phyloP scores from a whole-genome alignment of 2,797 vertebrate genomes.

The Typhlichthys eigenmanni region DNA sequence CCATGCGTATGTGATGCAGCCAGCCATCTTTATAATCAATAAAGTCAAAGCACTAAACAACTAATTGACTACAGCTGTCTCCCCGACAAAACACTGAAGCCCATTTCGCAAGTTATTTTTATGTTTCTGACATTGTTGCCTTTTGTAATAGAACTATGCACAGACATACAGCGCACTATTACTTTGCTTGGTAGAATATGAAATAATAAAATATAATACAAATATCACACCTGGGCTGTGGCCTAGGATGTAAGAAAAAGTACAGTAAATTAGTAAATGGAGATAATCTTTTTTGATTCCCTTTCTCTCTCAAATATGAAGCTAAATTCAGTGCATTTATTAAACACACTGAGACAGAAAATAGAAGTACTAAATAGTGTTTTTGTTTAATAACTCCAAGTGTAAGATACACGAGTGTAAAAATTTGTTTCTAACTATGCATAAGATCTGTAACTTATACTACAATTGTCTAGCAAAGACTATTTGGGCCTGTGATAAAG shows the following conservation, averaged over 20 bases:
- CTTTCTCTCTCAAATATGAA: constrained; percentile 15
- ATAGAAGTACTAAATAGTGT: neutral
- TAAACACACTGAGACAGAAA: no score
- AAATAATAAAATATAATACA: constrained; percentile 58
- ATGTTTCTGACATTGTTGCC: constrained; percentile 29
- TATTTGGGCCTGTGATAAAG: constrained; percentile 1
- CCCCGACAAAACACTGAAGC: constrained; percentile 27
- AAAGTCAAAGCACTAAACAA: constrained; percentile 20
- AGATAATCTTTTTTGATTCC: constrained; percentile 9
- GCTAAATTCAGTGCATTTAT: constrained; percentile 27
- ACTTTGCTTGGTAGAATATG: constrained; percentile 30
- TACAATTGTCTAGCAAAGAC: constrained; percentile 9
- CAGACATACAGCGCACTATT: constrained; percentile 18
- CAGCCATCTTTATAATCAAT: constrained; percentile 43
- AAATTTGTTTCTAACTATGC: constrained; percentile 5
- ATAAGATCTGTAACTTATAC: constrained; percentile 4
- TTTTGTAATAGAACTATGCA: constrained; percentile 40
- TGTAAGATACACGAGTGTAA: neutral
- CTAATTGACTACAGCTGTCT: constrained; percentile 11
- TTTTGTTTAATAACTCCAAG: constrained; percentile 8
- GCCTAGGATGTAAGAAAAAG: constrained; percentile 16
- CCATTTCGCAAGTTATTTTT: constrained; percentile 1
- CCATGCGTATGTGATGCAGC: constrained; percentile 30
- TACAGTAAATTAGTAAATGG: constrained; percentile 23
- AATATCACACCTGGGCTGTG: constrained; percentile 22